Evolutionary conservation across 2,113 vertebrate species (phyloP), one percentile per base, ranked within the genome.

Genomic region (Tupaia chinensis): DNA sequence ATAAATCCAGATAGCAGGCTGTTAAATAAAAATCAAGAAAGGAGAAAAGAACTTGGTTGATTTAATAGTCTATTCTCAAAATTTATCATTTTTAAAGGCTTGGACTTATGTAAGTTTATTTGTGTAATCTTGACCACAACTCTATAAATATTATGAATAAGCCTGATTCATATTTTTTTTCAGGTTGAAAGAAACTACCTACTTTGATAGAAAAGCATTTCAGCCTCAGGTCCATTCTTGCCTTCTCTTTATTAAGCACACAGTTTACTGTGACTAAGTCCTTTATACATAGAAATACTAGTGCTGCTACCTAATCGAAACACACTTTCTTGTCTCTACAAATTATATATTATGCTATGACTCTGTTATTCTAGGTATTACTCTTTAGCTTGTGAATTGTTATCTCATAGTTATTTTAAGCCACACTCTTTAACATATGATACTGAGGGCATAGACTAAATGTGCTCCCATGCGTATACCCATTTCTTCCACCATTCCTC

Each of bases 381-480:
- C 27, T 63, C 17, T 54, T 68, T 78, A 87, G 56, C n/a, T 34
- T 90, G 0, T 20, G 25, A 44, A 20, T 91, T 92, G 1, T 81
- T 72, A 74, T 25, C n/a, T 58, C 8, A n/a, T 44, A 63, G 2
- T 88, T 79, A 68, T 25, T 79, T 73, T 68, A 68, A 53, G 1
- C 0, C 1, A 3, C 5, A 0, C 0, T 54, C 7, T 78, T 88
- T 83, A 74, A 83, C 10, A 1, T 63, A 19, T 73, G 11, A 7
- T 53, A 10, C 34, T 87, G 23, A 93, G 7, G 10, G 1, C 14
- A 44, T 17, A 63, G 44, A 58, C 23, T 69, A 11, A 60, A 76
- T 74, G 20, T 0, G 11, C 3, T 63, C 2, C 8, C 17, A 11
- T 16, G 16, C 25, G 29, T 54, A n/a, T 1, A 27, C 15, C 5